phyloP scores from a whole-genome alignment of 2,113 vertebrate genomes.

The Thalassarche chlororhynchos region DNA sequence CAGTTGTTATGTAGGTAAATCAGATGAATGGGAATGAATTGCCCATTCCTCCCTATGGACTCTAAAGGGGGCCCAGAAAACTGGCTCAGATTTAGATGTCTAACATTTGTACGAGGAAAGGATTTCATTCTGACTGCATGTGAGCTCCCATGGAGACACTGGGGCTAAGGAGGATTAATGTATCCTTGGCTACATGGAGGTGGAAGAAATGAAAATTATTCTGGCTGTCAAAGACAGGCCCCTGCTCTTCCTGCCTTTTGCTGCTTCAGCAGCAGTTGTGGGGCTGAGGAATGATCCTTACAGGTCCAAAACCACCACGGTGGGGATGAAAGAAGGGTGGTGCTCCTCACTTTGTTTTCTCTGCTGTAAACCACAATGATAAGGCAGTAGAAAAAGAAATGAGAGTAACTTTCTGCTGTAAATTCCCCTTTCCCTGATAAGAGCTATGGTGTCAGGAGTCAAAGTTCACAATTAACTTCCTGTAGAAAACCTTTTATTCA shows the following conservation, averaged over 20 bases:
- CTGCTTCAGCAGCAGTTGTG: background rate
- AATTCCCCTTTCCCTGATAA: background rate
- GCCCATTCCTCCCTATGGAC: background rate
- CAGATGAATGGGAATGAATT: background rate
- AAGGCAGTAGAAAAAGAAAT: background rate
- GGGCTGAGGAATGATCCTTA: background rate
- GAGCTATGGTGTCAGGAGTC: background rate
- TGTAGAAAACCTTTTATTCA: background rate
- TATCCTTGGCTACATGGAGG: background rate
- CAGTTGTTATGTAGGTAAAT: background rate
- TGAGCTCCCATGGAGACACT: background rate
- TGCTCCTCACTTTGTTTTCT: background rate
- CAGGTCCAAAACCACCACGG: rapidly evolving
- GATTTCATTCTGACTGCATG: background rate
- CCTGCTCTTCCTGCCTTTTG: background rate
- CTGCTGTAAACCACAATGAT: background rate
- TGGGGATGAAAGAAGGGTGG: no score
- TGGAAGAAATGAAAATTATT: background rate
- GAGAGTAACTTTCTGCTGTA: background rate
- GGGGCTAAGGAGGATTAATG: background rate
- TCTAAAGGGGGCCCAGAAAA: background rate
- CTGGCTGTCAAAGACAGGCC: background rate
- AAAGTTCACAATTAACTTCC: background rate
- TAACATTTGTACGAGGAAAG: background rate
- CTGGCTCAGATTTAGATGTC: background rate